Evolutionary conservation across 2,888 invertebrate genomes (phyloP), one percentile per base, ranked within the genome.

Genomic region (Caenorhabditis panamensis): DNA sequence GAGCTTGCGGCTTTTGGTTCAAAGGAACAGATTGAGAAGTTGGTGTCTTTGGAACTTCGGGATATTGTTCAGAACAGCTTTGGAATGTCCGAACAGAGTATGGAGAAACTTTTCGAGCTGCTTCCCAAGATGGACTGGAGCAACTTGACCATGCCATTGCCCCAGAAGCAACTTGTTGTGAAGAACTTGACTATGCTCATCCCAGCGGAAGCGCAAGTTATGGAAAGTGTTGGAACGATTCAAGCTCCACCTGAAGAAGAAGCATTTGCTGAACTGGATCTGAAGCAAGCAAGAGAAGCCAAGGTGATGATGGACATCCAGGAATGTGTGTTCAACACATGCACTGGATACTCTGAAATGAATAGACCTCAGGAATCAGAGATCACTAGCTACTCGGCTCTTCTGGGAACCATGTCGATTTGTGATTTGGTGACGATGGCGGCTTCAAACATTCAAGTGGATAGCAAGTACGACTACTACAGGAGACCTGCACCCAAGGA

Each of bases 351-450:
- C 49, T 31, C 66, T 3, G 81, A 81, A 22, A 54, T 81, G 49
- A 58, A 59, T 11, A 61, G 59, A 37, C 62, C 68, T 2, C 31
- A 61, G 8, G 62, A 76, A 26, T 9, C 62, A n/a, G 81, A 77
- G 41, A 47, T 54, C 2, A 68, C 77, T 16, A 58, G 28, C 24
- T 81, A 62, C 63, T 77, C 81, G 6, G 49, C 72, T n/a, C 63
- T 81, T 49, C 58, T 81, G 5, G 76, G 69, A 41, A 81, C 81
- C 1, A 66, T 81, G 67, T 72, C 72, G 5, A 81, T 72, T 22
- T 81, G 81, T 36, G 81, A 81, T 72, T 53, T 81, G 18, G 68
- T 59, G 6, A 66, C 81, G 31, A 76, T 81, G 77, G 81, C 81
- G 8, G 58, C 77, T 31, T 61, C 76, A 8, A 75, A 80, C 37